Evolutionary conservation across 2,797 vertebrate genomes (phyloP).

Genomic region (Gila robusta): DNA sequence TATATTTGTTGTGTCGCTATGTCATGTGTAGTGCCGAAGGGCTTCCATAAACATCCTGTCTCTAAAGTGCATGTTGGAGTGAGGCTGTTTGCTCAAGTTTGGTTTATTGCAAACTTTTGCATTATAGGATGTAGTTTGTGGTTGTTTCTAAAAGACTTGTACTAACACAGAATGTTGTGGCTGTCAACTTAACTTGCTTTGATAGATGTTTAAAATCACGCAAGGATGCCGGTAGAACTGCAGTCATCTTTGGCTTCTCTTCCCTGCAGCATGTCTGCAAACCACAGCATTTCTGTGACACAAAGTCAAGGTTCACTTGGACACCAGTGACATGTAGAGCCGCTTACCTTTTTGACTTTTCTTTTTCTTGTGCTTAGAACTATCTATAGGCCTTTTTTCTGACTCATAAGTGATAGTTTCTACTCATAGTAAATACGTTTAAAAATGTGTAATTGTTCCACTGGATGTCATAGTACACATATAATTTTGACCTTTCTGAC

Average conservation of each 20-base stretch:
- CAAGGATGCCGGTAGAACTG: background rate
- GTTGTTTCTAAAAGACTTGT: background rate
- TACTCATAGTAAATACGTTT: background rate
- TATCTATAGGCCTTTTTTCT: background rate
- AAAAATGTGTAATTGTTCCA: background rate
- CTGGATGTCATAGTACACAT: background rate
- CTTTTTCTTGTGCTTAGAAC: background rate
- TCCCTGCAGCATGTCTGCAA: background rate
- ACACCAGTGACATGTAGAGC: background rate
- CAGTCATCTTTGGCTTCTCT: background rate
- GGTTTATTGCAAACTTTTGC: background rate
- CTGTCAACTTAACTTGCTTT: background rate
- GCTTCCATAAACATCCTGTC: background rate
- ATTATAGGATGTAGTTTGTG: background rate
- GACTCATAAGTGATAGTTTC: background rate
- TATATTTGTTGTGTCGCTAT: background rate
- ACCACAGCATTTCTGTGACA: background rate
- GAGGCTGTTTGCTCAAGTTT: background rate
- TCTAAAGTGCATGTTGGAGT: background rate
- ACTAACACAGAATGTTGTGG: background rate
- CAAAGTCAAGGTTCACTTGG: background rate
- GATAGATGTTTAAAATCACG: background rate
- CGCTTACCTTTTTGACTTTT: background rate
- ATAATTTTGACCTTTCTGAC: background rate
- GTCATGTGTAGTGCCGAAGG: background rate